These are phyloP conservation scores for Gnathonemus longibarbis DNA, from an alignment of 2,113 vertebrate species.

Conservation along the genomic window DNA sequence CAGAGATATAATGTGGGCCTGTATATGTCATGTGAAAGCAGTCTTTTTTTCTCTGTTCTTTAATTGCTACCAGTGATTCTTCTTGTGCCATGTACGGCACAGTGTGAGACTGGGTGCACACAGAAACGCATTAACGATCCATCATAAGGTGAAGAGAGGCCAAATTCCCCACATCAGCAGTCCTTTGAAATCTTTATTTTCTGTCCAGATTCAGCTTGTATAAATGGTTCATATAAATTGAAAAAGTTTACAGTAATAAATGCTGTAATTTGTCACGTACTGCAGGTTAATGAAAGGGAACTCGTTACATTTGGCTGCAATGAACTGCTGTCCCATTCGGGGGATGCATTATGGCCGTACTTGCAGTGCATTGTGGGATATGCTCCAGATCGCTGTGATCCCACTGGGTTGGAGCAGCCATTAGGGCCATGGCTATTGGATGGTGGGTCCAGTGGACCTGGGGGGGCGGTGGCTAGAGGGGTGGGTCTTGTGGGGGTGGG, in stretches of 20 bases:
- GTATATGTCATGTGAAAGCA: not conserved
- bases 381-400: not conserved
- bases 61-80: slow-evolving; percentile 18
- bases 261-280: not conserved
- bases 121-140: not conserved
- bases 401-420: not conserved
- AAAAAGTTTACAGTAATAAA: not conserved
- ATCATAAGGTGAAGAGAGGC: not conserved
- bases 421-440: not conserved
- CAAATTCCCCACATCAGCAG: too few relatives aligned
- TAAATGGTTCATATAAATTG: not conserved
- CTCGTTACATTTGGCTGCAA: not conserved
- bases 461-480: too few relatives aligned
- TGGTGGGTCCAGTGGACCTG: not conserved
- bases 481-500: too few relatives aligned
- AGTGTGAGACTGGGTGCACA: not conserved
- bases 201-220: not conserved
- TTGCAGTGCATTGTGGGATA: not conserved
- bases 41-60: not conserved
- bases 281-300: not conserved
- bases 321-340: not conserved
- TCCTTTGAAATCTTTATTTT: not conserved
- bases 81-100: not conserved
- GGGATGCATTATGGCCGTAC: not conserved
- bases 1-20: slow-evolving; percentile 47